A percentile compares a stretch with the other conserved stretches of the same genome.
phyloP scores from a whole-genome alignment of 2,888 invertebrate genomes.

The Myopa testacea region DNA sequence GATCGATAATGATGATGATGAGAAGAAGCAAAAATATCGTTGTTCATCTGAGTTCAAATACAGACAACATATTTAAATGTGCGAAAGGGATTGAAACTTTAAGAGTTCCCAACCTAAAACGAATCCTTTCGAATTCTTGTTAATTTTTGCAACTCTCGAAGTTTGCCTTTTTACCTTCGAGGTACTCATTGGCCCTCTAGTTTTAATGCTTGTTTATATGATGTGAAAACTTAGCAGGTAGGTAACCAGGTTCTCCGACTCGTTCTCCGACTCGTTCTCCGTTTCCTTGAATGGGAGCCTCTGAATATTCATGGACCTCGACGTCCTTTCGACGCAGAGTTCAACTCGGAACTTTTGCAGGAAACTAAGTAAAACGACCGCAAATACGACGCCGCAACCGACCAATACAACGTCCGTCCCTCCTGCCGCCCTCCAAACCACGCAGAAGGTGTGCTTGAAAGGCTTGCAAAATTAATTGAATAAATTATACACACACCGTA shows the following conservation, averaged over 20 bases:
- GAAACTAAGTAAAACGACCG: constrained; percentile 9
- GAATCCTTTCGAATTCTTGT: no score
- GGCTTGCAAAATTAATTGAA: neutral
- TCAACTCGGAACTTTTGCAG: neutral
- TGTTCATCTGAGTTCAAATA: no score
- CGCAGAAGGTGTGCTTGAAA: constrained; percentile 1
- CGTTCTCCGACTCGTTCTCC: neutral
- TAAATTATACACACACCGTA: neutral
- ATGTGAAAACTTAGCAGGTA: neutral
- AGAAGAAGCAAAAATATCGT: no score
- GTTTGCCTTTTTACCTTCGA: no score
- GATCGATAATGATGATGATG: no score
- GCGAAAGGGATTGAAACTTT: no score
- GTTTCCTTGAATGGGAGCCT: neutral
- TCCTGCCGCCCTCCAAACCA: no score
- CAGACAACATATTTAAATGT: no score
- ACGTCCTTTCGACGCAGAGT: neutral
- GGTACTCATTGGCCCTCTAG: neutral
- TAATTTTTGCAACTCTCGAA: no score
- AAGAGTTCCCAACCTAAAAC: no score
- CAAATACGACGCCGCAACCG: neutral
- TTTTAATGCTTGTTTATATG: constrained; percentile 4
- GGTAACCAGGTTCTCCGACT: neutral
- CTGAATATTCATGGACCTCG: constrained; percentile 24
- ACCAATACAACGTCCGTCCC: neutral